A percentile compares a stretch with the other conserved stretches of the same genome.
Evolutionary conservation across 2,113 vertebrate species (phyloP).

Genomic region (Motacilla alba): DNA sequence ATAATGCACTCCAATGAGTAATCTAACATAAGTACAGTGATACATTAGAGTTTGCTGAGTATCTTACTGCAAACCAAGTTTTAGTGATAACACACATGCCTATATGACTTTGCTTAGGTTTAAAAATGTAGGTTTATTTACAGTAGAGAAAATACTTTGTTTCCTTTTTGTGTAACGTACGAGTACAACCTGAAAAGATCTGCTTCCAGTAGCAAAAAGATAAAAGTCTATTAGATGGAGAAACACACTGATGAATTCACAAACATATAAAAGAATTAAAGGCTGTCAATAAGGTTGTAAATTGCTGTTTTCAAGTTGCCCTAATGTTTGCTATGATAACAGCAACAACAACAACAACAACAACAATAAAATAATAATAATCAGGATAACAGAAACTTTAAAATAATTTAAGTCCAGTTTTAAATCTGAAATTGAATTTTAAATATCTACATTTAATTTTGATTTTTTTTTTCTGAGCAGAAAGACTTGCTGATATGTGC

Average conservation of each 20-base stretch:
- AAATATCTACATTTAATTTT: not conserved
- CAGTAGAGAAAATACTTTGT: conserved; percentile 23
- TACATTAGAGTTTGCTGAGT: not conserved
- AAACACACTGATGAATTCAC: not conserved
- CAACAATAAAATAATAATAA: not conserved
- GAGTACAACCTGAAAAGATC: not conserved
- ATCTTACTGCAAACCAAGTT: not conserved
- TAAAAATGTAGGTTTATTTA: conserved; percentile 30
- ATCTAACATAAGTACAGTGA: not conserved
- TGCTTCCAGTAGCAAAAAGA: not conserved
- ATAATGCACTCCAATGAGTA: not conserved
- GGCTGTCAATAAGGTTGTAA: not conserved
- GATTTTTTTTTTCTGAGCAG: not conserved
- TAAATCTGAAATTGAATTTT: not conserved
- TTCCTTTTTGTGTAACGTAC: not conserved
- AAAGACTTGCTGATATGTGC: not conserved
- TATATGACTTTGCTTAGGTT: not conserved
- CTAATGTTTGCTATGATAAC: not conserved
- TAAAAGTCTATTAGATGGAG: not conserved
- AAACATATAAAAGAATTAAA: not conserved
- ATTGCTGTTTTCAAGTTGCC: not conserved
- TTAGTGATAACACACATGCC: not conserved
- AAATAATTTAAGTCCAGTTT: not conserved
- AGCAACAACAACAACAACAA: not conserved
- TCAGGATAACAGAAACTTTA: not conserved